Evolutionary conservation across 2,888 invertebrate species (phyloP), one percentile per base, ranked within the genome.

Genomic region (Perithous albicinctus): DNA sequence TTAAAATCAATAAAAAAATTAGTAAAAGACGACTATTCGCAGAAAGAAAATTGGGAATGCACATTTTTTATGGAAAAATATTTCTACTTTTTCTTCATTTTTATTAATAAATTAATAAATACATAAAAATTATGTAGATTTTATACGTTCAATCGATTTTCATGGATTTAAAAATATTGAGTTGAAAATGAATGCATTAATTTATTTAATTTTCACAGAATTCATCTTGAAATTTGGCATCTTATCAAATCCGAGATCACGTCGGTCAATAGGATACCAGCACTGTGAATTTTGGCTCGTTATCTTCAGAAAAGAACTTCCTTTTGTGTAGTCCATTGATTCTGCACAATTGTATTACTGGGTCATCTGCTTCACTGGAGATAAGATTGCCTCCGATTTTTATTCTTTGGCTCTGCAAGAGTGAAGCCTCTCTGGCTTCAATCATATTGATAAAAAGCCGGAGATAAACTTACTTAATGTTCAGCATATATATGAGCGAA

Each of bases 301-400:
- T 56, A 29, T 56, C 29, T 29, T 56, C 26, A 15, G 29, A 29
- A 29, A n/a, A n/a, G n/a, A n/a, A 29, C 29, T 26, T 56, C 18
- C 12, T 29, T 29, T 29, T 6, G n/a, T 6, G 3, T 23, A 23
- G 23, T 12, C 23, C 10, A 51, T 51, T 51, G 56, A 56, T 56
- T 56, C 29, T n/a, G 26, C 56, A n/a, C n/a, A 29, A 56, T 56
- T 56, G 29, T 56, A 56, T 56, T 56, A n/a, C 56, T 29, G 29
- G 56, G 56, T 56, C 56, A 56, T 26, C 56, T 29, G 56, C n/a
- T 29, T 29, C 0, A 15, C 2, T 26, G 56, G 29, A 56, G 56
- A 56, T 29, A 56, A 29, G 51, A 51, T 20, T 8, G 20, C 20
- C 10, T 10, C 20, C 10, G 23, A 23, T 51, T 51, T 23, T 23